These are phyloP conservation scores for Paragorgia papillata DNA, from an alignment of 92 coral and sea anemone genomes.

Conservation along the genomic window DNA sequence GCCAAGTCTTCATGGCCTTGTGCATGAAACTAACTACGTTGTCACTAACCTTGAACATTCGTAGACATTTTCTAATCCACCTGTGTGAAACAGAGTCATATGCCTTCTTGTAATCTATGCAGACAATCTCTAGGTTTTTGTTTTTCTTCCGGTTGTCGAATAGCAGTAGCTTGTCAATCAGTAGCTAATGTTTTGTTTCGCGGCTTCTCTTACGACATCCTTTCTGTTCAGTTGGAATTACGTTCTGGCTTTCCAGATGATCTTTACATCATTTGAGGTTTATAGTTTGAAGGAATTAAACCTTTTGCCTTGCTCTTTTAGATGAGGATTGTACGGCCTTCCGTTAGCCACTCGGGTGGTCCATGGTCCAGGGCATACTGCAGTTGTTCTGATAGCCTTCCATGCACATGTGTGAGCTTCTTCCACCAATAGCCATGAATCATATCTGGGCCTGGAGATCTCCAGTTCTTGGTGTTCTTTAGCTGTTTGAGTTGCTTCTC, in stretches of 20 bases:
- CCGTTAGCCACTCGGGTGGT: too few species aligned
- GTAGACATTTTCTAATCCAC: neutral
- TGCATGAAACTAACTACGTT: constrained; percentile 1
- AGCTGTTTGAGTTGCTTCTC: too few species aligned
- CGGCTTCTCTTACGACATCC: constrained; percentile 28
- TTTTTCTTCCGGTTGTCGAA: neutral
- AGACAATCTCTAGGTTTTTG: neutral
- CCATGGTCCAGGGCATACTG: too few species aligned
- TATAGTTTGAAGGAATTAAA: too few species aligned
- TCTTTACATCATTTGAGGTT: too few species aligned
- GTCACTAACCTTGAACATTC: neutral
- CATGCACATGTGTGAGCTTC: too few species aligned
- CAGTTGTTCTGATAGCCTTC: too few species aligned
- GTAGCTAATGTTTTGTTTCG: constrained; percentile 52
- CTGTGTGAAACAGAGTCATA: constrained; percentile 8
- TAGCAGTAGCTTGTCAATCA: constrained; percentile 40
- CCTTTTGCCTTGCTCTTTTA: too few species aligned
- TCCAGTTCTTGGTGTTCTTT: too few species aligned
- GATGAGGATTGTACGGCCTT: too few species aligned
- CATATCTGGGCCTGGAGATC: too few species aligned
- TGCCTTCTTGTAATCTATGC: constrained; percentile 23
- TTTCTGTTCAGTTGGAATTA: constrained; percentile 41
- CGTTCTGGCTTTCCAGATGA: constrained; percentile 18
- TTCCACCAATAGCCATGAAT: too few species aligned
- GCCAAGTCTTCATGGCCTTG: constrained; percentile 32